Base-by-base conservation (phyloP, 2,797 vertebrate species). In the Cichlasoma orientale region DNA sequence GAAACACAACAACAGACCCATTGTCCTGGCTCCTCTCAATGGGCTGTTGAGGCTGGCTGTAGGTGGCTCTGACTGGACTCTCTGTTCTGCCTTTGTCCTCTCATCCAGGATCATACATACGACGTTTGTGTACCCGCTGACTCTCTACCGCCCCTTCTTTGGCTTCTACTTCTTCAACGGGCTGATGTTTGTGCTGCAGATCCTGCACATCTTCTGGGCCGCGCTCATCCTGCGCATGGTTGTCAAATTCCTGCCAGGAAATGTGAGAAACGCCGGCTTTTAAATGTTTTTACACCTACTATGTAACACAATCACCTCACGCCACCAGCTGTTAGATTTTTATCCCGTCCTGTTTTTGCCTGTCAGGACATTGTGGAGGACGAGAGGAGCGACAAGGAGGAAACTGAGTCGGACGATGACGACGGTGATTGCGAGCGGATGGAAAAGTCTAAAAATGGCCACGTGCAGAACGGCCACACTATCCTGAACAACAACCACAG, bases 81-180 rank as follows among this genome's bases (percentile, higher is more conserved):
- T 93, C 81, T 93, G 90, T 93, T 90, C 77, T 88, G 74, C 73
- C 72, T 87, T 83, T 88, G 79, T 90, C 70, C 77, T 78, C 44
- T 66, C 8, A 9, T 54, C 18, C 87, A 99, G 98, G 97, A 98
- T 99, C 91, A 93, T 99, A 80, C 94, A 97, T 57, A 97, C 97
- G 55, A 99, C 98, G 0, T 80, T 94, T 75, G 89, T 98, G 19
- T 98, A 98, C 86, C 98, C 98, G 0, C 75, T 96, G 89, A 95
- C 95, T 10, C 78, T 97, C 31, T 98, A 98, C 82, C 88, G 92
- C 0, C 87, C 98, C 9, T 99, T 99, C 91, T 95, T 98, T 0
- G 97, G 97, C 4, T 98, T 97, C 87, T 99, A 97, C 92, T 99
- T 99, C 94, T 99, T 99, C 92, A 99, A 99, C 9, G 93, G 92